Conservation (phyloP, 2,888 invertebrate genomes). For the Microctonus aethiopoides region DNA sequence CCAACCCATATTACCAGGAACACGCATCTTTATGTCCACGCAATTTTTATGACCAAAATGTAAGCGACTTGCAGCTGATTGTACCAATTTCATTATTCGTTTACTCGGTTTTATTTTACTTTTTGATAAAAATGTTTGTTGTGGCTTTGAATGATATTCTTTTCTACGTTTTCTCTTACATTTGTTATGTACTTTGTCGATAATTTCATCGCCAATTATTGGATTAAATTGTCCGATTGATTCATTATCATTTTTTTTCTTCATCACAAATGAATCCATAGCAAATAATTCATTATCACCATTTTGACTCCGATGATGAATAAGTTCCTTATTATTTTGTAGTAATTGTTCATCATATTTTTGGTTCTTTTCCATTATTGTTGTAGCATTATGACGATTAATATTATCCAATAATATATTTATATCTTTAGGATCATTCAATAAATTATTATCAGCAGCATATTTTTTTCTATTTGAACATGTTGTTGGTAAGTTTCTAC, state of each 20-base stretch:
- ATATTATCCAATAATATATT: not conserved
- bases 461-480: not conserved
- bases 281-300: not conserved
- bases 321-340: not conserved
- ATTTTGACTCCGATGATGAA: not conserved
- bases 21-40: slow-evolving; percentile 45
- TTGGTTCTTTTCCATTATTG: not conserved
- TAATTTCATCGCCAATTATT: not conserved
- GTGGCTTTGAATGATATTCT: not conserved
- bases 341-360: not conserved
- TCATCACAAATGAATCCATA: not conserved
- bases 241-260: not conserved
- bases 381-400: not conserved
- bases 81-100: slow-evolving; percentile 40
- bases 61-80: slow-evolving; percentile 30
- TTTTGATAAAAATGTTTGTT: not conserved
- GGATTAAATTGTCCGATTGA: not conserved
- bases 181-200: not conserved
- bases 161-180: not conserved
- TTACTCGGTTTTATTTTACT: slow-evolving; percentile 39
- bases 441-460: not conserved
- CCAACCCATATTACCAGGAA: slow-evolving; percentile 56
- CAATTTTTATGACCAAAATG: slow-evolving; percentile 53
- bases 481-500: slow-evolving; percentile 6
- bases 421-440: not conserved